phyloP scores from a whole-genome alignment of 2,888 invertebrate genomes.

The Catocala fraxini region DNA sequence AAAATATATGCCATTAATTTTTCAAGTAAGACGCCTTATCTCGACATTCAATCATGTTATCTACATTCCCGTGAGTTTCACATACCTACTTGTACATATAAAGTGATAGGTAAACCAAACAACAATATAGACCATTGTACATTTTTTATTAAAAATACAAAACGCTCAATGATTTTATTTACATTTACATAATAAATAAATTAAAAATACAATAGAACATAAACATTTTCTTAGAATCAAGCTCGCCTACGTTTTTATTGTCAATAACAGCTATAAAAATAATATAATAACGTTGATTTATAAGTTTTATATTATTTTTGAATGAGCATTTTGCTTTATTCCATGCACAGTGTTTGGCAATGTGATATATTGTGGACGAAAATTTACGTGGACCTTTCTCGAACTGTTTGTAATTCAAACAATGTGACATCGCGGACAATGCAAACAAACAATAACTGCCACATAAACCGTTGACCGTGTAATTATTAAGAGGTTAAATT shows the following conservation, averaged over 20 bases:
- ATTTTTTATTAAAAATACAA: conserved; percentile 30
- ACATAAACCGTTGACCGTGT: conserved; percentile 46
- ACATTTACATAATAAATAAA: conserved; percentile 52
- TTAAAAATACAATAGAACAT: conserved; percentile 52
- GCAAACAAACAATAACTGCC: conserved; percentile 55
- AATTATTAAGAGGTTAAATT: conserved; percentile 60
- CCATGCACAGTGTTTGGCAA: conserved; percentile 19
- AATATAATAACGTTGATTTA: conserved; percentile 49
- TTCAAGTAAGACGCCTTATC: conserved; percentile 19
- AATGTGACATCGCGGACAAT: conserved; percentile 52
- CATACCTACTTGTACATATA: conserved; percentile 12
- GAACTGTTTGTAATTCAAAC: conserved; percentile 20
- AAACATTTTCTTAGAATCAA: conserved; percentile 45
- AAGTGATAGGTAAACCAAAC: conserved; percentile 31
- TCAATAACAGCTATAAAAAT: conserved; percentile 46
- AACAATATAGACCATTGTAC: conserved; percentile 32
- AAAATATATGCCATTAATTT: conserved; percentile 21
- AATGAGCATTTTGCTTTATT: conserved; percentile 41
- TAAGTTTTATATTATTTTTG: conserved; percentile 35
- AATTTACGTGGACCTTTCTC: conserved; percentile 23
- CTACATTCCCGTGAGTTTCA: conserved; percentile 19
- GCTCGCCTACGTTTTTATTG: conserved; percentile 48
- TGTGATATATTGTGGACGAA: conserved; percentile 14
- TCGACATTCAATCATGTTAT: conserved; percentile 23
- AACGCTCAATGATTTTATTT: conserved; percentile 38